Evolutionary conservation across 2,113 vertebrate species (phyloP), one percentile per base, ranked within the genome.

Genomic region (Egretta garzetta): DNA sequence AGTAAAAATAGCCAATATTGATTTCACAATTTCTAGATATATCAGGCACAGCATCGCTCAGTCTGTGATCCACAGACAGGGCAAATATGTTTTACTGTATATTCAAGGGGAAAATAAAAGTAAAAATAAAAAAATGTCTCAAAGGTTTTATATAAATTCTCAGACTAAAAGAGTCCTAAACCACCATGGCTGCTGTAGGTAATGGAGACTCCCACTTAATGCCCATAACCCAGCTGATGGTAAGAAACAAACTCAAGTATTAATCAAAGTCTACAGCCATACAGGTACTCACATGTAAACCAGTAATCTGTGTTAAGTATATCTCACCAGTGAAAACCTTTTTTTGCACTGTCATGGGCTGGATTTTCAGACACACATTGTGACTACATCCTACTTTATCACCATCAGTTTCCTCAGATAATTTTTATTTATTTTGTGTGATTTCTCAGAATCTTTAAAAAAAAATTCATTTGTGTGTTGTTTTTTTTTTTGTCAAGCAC

Each of bases 161-260:
- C 11, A 37, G 26, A 30, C 12, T 41, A 10, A 33, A 59, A 66
- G 47, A 21, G 12, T n/a, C 17, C 15, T 33, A 56, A 90, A n/a
- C 14, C 59, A n/a, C 12, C 17, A 63, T 26, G 39, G 14, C 20
- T 32, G 5, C 22, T 56, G 15, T 35, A 49, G 5, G 4, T n/a
- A 52, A 14, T 41, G 39, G 30, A 71, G 12, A 20, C 7, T 79
- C 70, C 47, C 37, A 43, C 41, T 88, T 53, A 75, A 19, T 9
- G 8, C 13, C 21, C 0, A 1, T 21, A 24, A 49, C 19, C 27
- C 11, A 9, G 3, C 0, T 74, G 50, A 39, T 37, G 5, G 32
- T 45, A 63, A 35, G 47, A 67, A 66, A 66, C 66, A 50, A 79
- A 27, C 9, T 49, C 50, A 77, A 52, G 16, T 66, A 22, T 73